Evolutionary conservation across 30 jellyfish, hydroid and myxozoan species (phyloP), one percentile per base, ranked within the genome.

Genomic region (Cassiopea andromeda): DNA sequence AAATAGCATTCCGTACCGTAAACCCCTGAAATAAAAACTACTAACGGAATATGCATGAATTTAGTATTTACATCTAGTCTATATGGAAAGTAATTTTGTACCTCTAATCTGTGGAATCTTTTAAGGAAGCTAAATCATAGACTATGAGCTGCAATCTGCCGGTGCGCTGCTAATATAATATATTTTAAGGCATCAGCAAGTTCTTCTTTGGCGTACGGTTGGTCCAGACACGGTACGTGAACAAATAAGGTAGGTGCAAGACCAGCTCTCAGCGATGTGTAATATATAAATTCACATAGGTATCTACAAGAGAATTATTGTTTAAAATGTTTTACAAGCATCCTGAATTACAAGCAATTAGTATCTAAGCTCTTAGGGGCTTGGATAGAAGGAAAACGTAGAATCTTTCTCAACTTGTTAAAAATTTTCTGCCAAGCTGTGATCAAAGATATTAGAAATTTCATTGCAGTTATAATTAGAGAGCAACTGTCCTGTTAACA

Each of bases 171-270:
- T 4, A 82, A 75, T 61, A 91, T 80, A 12, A 91, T 84, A 9
- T 58, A 79, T 60, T 73, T 84, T 48, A 91, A 57, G 1, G 97
- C 83, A 1, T 75, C 80, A 0, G 95, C 97, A 46, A 92, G 92
- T 73, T 80, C 76, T 61, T 79, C 94, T 69, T 82, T 92, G 92
- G 69, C 18, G 48, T 85, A 82, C 44, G 92, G 89, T 57, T 59
- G 90, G 80, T 93, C 90, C 77, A 88, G 57, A 18, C 92, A 86
- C 0, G 98, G 98, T 15, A 93, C 96, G 80, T 93, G 98, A 60
- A 93, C 91, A 71, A 93, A 93, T 58, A 93, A 86, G 16, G 85
- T 85, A 7, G 97, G 96, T 45, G 97, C 93, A 43, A 87, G 61
- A 43, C 83, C 73, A 45, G 87, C 81, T 7, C 71, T 75, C 59